These are phyloP conservation scores for Peromyscus maniculatus DNA, from an alignment of 2,113 vertebrate species.

Conservation along the genomic window DNA sequence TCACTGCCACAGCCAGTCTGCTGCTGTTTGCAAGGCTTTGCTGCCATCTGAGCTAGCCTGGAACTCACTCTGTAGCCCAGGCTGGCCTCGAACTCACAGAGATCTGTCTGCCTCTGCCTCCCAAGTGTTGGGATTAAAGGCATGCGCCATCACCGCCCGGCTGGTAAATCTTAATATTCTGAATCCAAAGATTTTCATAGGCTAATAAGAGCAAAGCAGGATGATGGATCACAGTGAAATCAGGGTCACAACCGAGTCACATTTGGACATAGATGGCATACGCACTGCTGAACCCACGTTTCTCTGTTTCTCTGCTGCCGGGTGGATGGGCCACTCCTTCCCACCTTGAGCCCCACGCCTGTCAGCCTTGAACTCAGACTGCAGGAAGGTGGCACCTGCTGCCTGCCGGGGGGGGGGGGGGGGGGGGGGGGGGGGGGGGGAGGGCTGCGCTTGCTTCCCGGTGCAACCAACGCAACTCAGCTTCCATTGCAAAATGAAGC, in stretches of 20 bases:
- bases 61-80: neutral
- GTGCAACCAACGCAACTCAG: neutral
- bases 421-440: too few species aligned
- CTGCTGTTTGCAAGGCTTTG: neutral
- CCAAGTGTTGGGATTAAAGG: too few species aligned
- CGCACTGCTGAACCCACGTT: neutral
- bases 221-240: neutral
- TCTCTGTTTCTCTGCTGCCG: neutral
- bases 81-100: too few species aligned
- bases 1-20: neutral
- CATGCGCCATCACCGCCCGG: too few species aligned
- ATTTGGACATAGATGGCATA: neutral
- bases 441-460: neutral
- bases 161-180: neutral
- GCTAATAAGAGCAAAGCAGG: neutral
- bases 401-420: too few species aligned
- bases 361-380: too few species aligned
- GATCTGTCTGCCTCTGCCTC: too few species aligned
- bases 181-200: neutral
- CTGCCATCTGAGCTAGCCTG: neutral
- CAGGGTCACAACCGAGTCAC: neutral
- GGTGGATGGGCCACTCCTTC: too few species aligned
- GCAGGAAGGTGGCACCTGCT: rapidly evolving
- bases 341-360: neutral
- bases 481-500: neutral